Evolutionary conservation across 2,888 invertebrate species (phyloP).

Genomic region (Dione vanillae): DNA sequence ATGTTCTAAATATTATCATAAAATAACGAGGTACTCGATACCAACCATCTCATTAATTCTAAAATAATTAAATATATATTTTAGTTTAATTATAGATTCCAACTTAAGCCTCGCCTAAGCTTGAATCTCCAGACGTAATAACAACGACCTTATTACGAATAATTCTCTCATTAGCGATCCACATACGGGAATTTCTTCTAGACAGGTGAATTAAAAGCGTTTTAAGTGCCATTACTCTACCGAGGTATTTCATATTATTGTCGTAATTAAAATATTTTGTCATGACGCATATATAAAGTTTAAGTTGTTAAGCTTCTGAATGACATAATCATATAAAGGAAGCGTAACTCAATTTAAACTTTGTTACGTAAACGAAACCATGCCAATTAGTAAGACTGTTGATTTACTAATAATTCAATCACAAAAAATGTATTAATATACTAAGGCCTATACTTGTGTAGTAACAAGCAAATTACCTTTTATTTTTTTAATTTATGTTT

Average conservation of each 20-base stretch:
- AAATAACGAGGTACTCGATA: background rate
- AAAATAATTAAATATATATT: background rate
- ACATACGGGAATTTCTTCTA: constrained; percentile 69
- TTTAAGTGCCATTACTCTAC: constrained; percentile 65
- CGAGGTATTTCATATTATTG: constrained; percentile 66
- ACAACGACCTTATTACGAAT: constrained; percentile 56
- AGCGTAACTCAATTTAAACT: too few species aligned
- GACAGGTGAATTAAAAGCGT: constrained; percentile 63
- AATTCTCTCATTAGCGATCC: constrained; percentile 62
- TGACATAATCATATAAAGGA: too few species aligned
- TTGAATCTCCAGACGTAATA: constrained; percentile 45
- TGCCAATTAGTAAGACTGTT: too few species aligned
- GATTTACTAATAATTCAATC: too few species aligned
- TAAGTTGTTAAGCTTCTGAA: background rate
- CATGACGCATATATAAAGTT: background rate
- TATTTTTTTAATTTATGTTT: too few species aligned
- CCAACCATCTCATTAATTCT: background rate
- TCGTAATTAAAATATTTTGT: constrained; percentile 69
- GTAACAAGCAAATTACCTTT: too few species aligned
- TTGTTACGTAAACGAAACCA: too few species aligned
- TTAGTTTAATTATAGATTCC: constrained; percentile 6
- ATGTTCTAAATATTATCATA: background rate
- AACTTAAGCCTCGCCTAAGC: constrained; percentile 36
- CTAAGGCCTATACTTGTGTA: too few species aligned
- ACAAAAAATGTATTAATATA: too few species aligned